Evolutionary conservation across 2,797 vertebrate genomes (phyloP).

Genomic region (Loriculus beryllinus): DNA sequence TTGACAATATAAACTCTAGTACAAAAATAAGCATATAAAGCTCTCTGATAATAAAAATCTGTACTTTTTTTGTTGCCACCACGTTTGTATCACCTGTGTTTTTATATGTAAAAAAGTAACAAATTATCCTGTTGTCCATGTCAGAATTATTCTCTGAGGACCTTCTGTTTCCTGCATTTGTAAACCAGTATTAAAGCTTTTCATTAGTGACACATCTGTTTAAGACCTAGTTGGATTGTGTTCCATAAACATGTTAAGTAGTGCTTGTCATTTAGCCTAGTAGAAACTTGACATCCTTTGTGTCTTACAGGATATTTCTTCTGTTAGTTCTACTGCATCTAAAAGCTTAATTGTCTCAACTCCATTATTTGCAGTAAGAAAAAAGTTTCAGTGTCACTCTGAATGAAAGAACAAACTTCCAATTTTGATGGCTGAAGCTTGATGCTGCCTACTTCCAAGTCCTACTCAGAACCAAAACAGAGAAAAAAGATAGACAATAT

Average conservation of each 20-base stretch:
- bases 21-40: not conserved
- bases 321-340: not conserved
- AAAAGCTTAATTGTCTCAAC: not conserved
- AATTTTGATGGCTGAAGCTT: not conserved
- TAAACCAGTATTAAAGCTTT: not conserved
- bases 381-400: not conserved
- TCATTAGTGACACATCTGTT: not conserved
- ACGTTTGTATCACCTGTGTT: not conserved
- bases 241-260: not conserved
- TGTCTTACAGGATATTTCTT: not conserved
- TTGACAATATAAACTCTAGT: not conserved
- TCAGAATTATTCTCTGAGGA: not conserved
- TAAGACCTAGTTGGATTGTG: not conserved
- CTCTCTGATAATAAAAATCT: not conserved
- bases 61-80: not conserved
- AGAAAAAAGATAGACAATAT: not conserved
- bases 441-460: not conserved
- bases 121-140: not conserved
- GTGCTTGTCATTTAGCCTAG: not conserved
- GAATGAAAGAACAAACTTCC: not conserved
- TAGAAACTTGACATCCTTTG: not conserved
- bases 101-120: not conserved
- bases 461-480: not conserved
- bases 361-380: not conserved
- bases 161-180: not conserved